Conservation (phyloP, 2,888 invertebrate species). For the Belgica antarctica region DNA sequence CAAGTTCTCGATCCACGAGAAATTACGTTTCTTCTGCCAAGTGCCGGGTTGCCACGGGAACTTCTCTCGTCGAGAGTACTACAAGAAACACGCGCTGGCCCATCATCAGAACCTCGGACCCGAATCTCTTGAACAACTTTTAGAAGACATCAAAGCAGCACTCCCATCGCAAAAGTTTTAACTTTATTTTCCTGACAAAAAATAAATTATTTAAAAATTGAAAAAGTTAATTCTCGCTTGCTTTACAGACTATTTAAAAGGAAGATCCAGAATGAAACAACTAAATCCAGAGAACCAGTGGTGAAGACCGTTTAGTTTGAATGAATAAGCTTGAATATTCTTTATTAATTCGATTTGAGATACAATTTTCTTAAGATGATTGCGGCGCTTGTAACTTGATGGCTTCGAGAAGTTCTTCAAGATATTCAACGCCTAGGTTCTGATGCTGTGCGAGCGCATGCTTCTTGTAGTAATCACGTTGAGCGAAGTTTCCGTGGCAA, state of each 20-base stretch:
- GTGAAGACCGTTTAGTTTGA: too few relatives aligned
- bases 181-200: neutral
- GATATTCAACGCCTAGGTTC: too few relatives aligned
- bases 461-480: conserved; percentile 24
- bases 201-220: too few relatives aligned
- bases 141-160: conserved; percentile 16
- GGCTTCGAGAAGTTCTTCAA: too few relatives aligned
- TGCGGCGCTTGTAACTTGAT: too few relatives aligned
- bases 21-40: conserved; percentile 29
- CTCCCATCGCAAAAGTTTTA: conserved; percentile 9
- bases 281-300: too few relatives aligned
- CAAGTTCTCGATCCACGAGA: conserved; percentile 34
- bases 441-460: neutral
- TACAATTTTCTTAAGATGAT: too few relatives aligned
- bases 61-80: conserved; percentile 30
- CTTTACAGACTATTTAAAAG: too few relatives aligned
- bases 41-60: conserved; percentile 25
- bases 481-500: neutral
- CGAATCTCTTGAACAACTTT: neutral
- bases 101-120: conserved; percentile 34
- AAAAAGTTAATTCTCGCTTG: too few relatives aligned
- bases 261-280: too few relatives aligned
- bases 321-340: too few relatives aligned
- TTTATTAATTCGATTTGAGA: too few relatives aligned
- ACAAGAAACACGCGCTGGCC: conserved; percentile 32